Base-by-base conservation (phyloP, 2,797 vertebrate species). In the Hyperoplus immaculatus region DNA sequence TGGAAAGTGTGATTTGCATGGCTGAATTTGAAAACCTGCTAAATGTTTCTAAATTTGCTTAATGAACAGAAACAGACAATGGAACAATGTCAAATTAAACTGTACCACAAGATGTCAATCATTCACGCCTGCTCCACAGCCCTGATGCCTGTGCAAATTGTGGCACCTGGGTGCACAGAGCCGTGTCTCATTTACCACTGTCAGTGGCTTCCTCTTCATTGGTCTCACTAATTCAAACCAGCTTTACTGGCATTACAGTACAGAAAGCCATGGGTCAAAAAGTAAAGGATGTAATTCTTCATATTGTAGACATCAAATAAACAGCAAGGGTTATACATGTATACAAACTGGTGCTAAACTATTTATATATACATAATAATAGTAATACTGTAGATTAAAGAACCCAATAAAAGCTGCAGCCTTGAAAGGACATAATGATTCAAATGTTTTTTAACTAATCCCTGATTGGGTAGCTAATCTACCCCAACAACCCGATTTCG, bases 111-210 rank as follows among this genome's bases (percentile, higher is more conserved):
- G 39, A 55, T 58, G 50, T 73, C 66, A 65, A 43, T 75, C 66
- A 72, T 36, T 49, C 54, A 43, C 43, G 60, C 54, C 54, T 56
- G 55, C 63, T 78, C 50, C 55, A 47, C 39, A 57, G 53, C 39
- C n/a, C 36, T 70, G 54, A 68, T 64, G 81, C 65, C 54, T 70
- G 38, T 50, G 66, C 47, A 72, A 64, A 81, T 29, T 60, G 42
- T n/a, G 46, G 61, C 57, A 72, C 56, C 57, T 57, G 62, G 21
- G 42, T 51, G 61, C 42, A 49, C n/a, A 11, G 50, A 59, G 21
- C 43, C 50, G 36, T 43, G 39, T 39, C 64, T 58, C 39, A 16
- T 51, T 41, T 11, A 13, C 55, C 58, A 57, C 13, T 5, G 21
- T 49, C 57, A 16, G 42, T 54, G 5, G 14, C 57, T 51, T 54